Evolutionary conservation across 2,888 invertebrate genomes (phyloP).

Genomic region (Diplazon laetatorius): DNA sequence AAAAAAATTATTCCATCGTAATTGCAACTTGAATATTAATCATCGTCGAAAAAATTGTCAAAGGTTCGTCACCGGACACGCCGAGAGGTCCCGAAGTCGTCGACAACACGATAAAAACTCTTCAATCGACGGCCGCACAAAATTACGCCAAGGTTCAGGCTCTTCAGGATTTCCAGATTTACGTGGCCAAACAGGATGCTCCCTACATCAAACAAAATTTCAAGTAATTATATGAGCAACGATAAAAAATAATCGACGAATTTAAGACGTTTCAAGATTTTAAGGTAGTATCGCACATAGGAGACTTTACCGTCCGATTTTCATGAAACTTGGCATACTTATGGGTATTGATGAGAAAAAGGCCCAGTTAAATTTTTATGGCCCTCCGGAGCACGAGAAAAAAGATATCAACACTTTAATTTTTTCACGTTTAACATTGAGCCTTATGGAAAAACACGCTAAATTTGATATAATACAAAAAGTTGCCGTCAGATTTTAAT

Average conservation of each 20-base stretch:
- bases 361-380: too few relatives aligned
- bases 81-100: conserved; percentile 77
- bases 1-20: background rate
- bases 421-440: too few relatives aligned
- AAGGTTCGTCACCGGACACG: conserved; percentile 76
- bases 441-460: too few relatives aligned
- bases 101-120: conserved; percentile 77
- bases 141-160: conserved; percentile 75
- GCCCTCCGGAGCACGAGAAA: too few relatives aligned
- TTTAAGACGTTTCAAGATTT: too few relatives aligned
- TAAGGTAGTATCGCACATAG: too few relatives aligned
- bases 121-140: conserved; percentile 75
- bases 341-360: too few relatives aligned
- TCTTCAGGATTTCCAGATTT: conserved; percentile 79
- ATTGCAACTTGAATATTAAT: background rate
- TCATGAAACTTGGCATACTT: too few relatives aligned
- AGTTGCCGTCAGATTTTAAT: too few relatives aligned
- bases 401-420: too few relatives aligned
- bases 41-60: background rate
- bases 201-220: conserved; percentile 79
- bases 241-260: background rate
- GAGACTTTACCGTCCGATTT: too few relatives aligned
- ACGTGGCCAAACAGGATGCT: conserved; percentile 78
- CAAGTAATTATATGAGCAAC: background rate
- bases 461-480: too few relatives aligned